phyloP scores from a whole-genome alignment of 1,140 invertebrate species.

The Vanessa tameamea region DNA sequence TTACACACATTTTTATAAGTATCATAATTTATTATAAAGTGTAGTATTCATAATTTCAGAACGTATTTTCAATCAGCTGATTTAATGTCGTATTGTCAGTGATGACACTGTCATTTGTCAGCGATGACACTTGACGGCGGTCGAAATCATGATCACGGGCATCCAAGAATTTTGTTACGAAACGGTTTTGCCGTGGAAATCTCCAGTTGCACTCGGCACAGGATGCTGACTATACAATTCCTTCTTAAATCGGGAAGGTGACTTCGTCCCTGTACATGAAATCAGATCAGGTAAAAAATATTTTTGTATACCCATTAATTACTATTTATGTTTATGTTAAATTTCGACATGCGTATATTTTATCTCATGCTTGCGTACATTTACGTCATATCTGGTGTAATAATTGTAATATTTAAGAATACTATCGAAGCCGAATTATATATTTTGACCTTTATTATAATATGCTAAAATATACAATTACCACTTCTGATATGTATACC shows the following conservation, averaged over 20 bases:
- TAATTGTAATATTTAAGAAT: background rate
- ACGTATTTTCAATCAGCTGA: constrained; percentile 29
- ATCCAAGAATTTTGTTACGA: constrained; percentile 41
- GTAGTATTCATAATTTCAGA: constrained; percentile 11
- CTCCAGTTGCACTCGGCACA: constrained; percentile 32
- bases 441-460: background rate
- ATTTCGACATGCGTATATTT: background rate
- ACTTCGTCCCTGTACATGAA: constrained; percentile 12
- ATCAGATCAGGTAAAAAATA: background rate
- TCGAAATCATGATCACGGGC: constrained; percentile 6
- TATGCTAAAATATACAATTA: no score
- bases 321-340: background rate
- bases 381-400: constrained; percentile 8
- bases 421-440: background rate
- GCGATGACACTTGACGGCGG: constrained; percentile 18
- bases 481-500: no score
- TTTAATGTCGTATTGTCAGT: background rate
- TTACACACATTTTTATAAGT: background rate
- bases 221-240: constrained; percentile 27
- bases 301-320: background rate
- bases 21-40: background rate
- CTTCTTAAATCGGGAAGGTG: constrained; percentile 16
- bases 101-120: constrained; percentile 28
- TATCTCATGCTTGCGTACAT: background rate
- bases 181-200: constrained; percentile 31